Conservation (phyloP, 2,888 invertebrate genomes). For the Drosophila siamana region DNA sequence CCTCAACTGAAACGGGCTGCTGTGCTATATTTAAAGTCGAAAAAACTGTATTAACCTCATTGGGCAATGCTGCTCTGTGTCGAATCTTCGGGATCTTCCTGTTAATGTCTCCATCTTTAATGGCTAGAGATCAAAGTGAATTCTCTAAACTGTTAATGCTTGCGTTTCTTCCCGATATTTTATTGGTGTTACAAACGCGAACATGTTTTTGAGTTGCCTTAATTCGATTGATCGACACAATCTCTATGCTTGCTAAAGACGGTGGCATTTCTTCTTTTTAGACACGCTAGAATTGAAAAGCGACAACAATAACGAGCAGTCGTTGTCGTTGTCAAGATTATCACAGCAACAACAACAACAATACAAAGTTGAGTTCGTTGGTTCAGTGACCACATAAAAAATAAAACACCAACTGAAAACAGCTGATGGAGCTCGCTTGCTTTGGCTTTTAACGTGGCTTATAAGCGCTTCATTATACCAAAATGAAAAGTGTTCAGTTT, state of each 20-base stretch:
- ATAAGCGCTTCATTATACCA: slow-evolving; percentile 65
- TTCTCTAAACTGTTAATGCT: slow-evolving; percentile 45
- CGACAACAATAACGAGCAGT: slow-evolving; percentile 35
- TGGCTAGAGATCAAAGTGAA: slow-evolving; percentile 44
- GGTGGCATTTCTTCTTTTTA: slow-evolving; percentile 26
- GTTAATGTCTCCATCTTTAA: slow-evolving; percentile 38
- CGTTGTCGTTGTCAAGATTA: slow-evolving; percentile 55
- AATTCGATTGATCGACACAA: slow-evolving; percentile 19
- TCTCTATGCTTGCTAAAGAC: slow-evolving; percentile 12
- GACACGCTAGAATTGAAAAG: slow-evolving; percentile 69
- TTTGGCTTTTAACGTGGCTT: slow-evolving; percentile 47
- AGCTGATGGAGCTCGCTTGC: slow-evolving; percentile 15
- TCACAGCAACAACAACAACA: slow-evolving; percentile 37
- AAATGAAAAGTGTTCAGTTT: slow-evolving; percentile 66
- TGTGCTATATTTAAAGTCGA: slow-evolving; percentile 3
- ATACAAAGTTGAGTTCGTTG: slow-evolving; percentile 50
- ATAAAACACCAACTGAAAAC: slow-evolving; percentile 4
- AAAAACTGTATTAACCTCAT: slow-evolving; percentile 29
- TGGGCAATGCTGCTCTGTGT: slow-evolving; percentile 10
- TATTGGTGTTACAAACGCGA: slow-evolving; percentile 28
- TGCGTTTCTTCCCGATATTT: slow-evolving; percentile 29
- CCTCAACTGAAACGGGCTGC: background rate
- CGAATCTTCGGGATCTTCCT: background rate
- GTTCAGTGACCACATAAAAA: slow-evolving; percentile 64
- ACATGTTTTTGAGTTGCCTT: slow-evolving; percentile 33